Conservation (phyloP, 2,113 vertebrate genomes). For the Leucoraja erinaceus region DNA sequence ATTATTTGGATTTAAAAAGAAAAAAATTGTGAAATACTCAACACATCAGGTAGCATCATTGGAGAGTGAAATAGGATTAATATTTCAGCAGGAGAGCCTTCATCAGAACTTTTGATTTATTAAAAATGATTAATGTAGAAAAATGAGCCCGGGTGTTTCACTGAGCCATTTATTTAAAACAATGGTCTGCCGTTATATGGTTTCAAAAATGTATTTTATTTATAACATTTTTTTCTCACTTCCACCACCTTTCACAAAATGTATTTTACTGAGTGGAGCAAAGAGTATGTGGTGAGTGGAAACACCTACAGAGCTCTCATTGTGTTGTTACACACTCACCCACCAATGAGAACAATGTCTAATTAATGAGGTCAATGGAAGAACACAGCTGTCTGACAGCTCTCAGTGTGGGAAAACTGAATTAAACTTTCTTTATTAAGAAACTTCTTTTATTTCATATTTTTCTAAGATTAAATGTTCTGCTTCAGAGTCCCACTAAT, state of each 20-base stretch:
- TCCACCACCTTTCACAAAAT: not conserved
- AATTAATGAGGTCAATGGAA: slow-evolving; percentile 15
- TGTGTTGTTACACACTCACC: not conserved
- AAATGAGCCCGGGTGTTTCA: no score
- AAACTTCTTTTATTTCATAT: no score
- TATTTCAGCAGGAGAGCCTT: no score
- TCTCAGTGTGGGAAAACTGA: not conserved
- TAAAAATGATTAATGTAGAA: no score
- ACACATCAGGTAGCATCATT: no score
- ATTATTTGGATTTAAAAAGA: not conserved
- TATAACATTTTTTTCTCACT: not conserved
- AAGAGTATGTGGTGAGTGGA: not conserved
- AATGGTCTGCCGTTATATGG: not conserved
- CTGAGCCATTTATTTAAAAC: not conserved
- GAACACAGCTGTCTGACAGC: not conserved
- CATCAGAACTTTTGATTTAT: no score
- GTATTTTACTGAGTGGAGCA: not conserved
- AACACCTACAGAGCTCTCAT: not conserved
- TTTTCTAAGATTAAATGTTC: no score
- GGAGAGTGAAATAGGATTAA: no score
- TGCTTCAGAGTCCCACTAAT: no score
- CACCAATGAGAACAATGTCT: not conserved
- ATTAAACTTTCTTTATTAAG: not conserved
- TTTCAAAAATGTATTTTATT: not conserved
- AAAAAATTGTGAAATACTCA: no score